Base-by-base conservation (phyloP, 2,797 vertebrate species). In the Echiichthys vipera region DNA sequence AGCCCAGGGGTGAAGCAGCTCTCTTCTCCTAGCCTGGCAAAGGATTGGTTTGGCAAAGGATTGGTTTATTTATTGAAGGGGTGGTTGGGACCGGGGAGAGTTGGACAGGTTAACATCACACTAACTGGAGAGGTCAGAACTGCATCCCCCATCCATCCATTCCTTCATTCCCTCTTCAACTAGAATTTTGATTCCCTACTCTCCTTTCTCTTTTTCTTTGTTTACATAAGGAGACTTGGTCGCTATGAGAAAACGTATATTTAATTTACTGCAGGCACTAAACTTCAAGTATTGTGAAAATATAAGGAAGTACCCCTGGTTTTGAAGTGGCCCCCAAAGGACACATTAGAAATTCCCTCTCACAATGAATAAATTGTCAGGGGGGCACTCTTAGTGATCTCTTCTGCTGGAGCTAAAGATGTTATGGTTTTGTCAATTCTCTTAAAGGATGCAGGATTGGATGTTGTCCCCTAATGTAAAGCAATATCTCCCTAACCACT, bases 81-180 rank as follows among this genome's bases (percentile, higher is more conserved):
- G 72, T 74, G 34, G 72, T 22, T 72, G 74, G 71, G 24, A 71
- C 81, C 68, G 9, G 29, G 2, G 83, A 80, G 90, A 89, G 63
- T 27, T 70, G 74, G 80, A 77, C 84, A 80, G 84, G 89, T 91
- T 91, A 91, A 85, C 88, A 83, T 93, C 90, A 86, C 69, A 74
- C 82, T 91, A 90, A 91, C 84, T 83, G 78, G 70, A 84, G 71
- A 85, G 80, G 88, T 87, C 88, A 82, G 74, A 51, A 36, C 77
- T 34, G 37, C 53, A 18, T 6, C 24, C 43, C 71, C 57, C 32
- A 29, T 27, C 43, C 57, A 25, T 22, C 46, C 50, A 25, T 34
- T 65, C 64, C 59, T 69, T 27, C 51, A 32, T 36, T 49, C 55
- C 64, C 42, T 49, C 50, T 36, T 42, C 6, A 5, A 27, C 34